phyloP scores from a whole-genome alignment of 2,888 invertebrate genomes.

The Therioaphis trifolii region DNA sequence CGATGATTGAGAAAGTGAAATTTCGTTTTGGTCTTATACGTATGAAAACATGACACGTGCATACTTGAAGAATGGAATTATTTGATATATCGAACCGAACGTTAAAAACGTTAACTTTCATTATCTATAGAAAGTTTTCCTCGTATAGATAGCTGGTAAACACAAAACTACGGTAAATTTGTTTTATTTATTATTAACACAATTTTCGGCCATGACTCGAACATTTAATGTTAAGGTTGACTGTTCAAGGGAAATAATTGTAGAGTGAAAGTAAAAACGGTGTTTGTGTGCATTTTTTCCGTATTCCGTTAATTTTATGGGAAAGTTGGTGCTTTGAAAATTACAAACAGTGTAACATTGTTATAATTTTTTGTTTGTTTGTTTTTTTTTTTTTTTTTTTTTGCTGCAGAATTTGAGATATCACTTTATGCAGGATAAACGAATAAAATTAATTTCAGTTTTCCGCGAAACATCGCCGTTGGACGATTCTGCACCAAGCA shows the following conservation, averaged over 20 bases:
- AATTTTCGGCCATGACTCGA: slow-evolving; percentile 39
- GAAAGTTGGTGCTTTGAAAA: slow-evolving; percentile 12
- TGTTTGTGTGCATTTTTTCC: background rate
- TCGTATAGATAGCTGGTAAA: too few species aligned
- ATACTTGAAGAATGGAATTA: background rate
- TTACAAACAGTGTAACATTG: background rate
- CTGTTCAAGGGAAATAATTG: slow-evolving; percentile 38
- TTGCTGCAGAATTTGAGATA: too few species aligned
- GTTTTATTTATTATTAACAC: slow-evolving; percentile 30
- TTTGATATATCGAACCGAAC: background rate
- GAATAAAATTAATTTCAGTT: too few species aligned
- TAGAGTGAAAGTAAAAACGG: slow-evolving; percentile 44
- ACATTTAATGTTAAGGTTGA: slow-evolving; percentile 31
- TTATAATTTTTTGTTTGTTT: too few species aligned
- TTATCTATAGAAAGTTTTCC: slow-evolving; percentile 37
- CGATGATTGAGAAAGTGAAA: background rate
- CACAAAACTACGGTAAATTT: too few species aligned
- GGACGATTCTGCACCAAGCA: slow-evolving; percentile 10
- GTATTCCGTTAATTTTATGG: background rate
- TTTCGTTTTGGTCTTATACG: background rate
- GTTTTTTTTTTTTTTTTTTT: too few species aligned
- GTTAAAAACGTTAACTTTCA: slow-evolving; percentile 11
- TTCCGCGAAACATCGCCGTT: background rate
- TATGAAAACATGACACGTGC: background rate
- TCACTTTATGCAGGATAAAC: too few species aligned